A percentile compares a stretch with the other conserved stretches of the same genome.
Conservation (phyloP, 1,140 invertebrate genomes). For the Battus philenor region DNA sequence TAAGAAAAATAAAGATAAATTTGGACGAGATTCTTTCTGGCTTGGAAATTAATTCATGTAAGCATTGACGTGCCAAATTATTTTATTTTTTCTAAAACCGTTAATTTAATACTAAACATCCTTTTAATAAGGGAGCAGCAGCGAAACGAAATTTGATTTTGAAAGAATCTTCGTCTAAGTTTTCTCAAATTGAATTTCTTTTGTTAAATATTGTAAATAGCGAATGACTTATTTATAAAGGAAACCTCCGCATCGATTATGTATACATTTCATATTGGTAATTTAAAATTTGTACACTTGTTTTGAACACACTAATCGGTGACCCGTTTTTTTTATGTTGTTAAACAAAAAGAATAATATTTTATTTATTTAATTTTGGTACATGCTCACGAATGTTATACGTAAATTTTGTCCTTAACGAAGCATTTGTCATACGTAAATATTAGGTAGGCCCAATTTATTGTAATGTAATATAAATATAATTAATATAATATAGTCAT, state of each 20-base stretch:
- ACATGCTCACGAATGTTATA: conserved; percentile 61
- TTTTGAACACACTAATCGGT: conserved; percentile 39
- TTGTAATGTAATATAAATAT: conserved; percentile 69
- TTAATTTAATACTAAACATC: conserved; percentile 17
- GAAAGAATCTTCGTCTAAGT: conserved; percentile 60
- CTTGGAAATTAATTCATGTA: conserved; percentile 29
- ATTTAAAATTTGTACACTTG: conserved; percentile 50
- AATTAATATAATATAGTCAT: conserved; percentile 65
- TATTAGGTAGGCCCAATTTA: conserved; percentile 70
- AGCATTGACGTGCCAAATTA: conserved; percentile 57
- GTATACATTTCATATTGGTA: conserved; percentile 20
- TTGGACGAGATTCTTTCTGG: conserved; percentile 64
- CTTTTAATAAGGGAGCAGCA: conserved; percentile 15
- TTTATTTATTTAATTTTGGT: conserved; percentile 56
- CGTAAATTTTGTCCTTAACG: conserved; percentile 61
- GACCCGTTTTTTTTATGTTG: conserved; percentile 39
- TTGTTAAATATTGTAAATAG: conserved; percentile 70
- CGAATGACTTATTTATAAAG: conserved; percentile 54
- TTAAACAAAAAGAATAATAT: conserved; percentile 22
- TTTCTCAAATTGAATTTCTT: conserved; percentile 37
- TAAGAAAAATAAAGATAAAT: conserved; percentile 42
- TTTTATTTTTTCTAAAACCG: conserved; percentile 30
- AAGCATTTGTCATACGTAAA: conserved; percentile 69
- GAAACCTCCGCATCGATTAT: conserved; percentile 27
- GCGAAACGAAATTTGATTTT: not conserved